Conservation (phyloP, 1,140 invertebrate genomes). For the Drosophila novamexicana region DNA sequence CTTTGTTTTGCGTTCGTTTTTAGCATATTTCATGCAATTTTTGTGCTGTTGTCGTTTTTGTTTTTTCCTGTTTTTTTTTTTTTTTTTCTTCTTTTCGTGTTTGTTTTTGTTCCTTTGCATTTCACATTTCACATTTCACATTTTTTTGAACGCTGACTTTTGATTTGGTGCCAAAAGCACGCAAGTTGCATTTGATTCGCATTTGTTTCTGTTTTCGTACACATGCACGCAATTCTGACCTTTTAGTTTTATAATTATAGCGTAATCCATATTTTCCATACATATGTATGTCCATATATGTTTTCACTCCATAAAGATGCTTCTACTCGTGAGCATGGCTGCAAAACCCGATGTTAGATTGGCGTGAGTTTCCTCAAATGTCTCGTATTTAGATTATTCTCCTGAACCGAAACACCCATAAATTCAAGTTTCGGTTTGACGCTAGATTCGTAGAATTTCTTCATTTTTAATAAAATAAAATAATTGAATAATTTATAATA, state of each 20-base stretch:
- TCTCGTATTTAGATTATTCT: too few relatives aligned
- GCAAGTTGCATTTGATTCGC: conserved; percentile 76
- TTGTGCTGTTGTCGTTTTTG: conserved; percentile 36
- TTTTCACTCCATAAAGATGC: too few relatives aligned
- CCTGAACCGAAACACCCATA: too few relatives aligned
- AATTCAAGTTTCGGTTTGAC: too few relatives aligned
- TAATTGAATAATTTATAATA: too few relatives aligned
- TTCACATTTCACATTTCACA: conserved; percentile 59
- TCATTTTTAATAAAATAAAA: too few relatives aligned
- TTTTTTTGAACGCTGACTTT: conserved; percentile 64
- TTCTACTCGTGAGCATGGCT: too few relatives aligned
- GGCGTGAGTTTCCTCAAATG: too few relatives aligned
- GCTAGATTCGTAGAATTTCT: too few relatives aligned
- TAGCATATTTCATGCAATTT: conserved; percentile 61
- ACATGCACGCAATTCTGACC: conserved; percentile 62
- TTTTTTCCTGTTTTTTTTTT: not conserved
- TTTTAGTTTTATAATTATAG: conserved; percentile 11
- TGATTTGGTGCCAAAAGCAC: conserved; percentile 80
- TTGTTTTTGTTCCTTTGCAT: conserved; percentile 37
- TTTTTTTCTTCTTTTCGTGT: conserved; percentile 22
- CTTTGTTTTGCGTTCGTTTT: conserved; percentile 36
- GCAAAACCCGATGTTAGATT: too few relatives aligned
- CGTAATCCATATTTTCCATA: not conserved
- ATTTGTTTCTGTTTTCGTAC: conserved; percentile 19
- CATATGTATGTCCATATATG: not conserved